phyloP scores from a whole-genome alignment of 2,797 vertebrate species.

The Phaenicophaeus curvirostris region DNA sequence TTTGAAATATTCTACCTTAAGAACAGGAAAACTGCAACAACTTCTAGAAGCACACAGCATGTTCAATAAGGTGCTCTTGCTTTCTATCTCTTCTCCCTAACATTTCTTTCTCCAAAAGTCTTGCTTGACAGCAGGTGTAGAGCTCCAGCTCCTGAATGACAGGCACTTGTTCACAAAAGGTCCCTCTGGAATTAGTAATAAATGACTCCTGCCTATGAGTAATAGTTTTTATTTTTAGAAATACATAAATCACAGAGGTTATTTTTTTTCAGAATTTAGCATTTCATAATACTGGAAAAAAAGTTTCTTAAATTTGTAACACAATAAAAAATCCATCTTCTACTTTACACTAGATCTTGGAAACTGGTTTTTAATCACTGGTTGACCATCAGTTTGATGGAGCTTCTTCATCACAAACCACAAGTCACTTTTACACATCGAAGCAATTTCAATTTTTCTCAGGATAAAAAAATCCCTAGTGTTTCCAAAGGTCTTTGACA shows the following conservation, averaged over 20 bases:
- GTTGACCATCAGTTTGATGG: constrained; percentile 39
- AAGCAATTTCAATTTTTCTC: constrained; percentile 40
- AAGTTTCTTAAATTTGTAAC: not conserved
- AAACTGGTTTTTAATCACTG: constrained; percentile 29
- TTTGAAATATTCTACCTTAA: not conserved
- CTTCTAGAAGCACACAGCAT: not conserved
- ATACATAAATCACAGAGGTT: not conserved
- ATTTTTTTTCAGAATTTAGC: not conserved
- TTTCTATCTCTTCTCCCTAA: not conserved
- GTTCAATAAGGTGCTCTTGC: not conserved
- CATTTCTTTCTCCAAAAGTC: not conserved
- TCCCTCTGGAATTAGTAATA: not conserved
- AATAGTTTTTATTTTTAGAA: constrained; percentile 14
- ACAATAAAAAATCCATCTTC: not conserved
- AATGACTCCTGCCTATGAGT: not conserved
- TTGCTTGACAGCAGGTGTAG: not conserved
- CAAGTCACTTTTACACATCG: not conserved
- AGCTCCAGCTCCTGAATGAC: not conserved
- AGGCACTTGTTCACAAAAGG: not conserved
- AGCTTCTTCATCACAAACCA: not conserved
- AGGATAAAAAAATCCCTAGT: not conserved
- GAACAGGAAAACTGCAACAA: not conserved
- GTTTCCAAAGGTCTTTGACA: constrained; percentile 10
- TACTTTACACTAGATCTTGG: not conserved
- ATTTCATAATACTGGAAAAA: not conserved